These are phyloP conservation scores for Drosophila prostipennis DNA, from an alignment of 2,888 invertebrate species.

Conservation along the genomic window DNA sequence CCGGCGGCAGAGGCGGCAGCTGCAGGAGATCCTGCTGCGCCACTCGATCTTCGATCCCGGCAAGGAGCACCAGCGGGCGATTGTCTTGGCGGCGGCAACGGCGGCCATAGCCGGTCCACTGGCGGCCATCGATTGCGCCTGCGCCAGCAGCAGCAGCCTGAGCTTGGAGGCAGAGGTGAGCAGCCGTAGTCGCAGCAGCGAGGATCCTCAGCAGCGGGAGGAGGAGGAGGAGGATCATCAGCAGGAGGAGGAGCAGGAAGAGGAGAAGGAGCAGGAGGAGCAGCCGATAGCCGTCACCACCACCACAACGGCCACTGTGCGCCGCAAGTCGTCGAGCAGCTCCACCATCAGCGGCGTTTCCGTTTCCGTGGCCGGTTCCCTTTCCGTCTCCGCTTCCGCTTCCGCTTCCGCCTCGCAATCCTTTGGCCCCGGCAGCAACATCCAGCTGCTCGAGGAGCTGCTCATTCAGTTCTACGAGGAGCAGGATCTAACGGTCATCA, in stretches of 20 bases:
- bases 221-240: neutral
- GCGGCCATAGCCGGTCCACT: slow-evolving; percentile 58
- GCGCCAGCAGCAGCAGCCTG: slow-evolving; percentile 29
- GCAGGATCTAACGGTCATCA: slow-evolving; percentile 81
- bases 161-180: slow-evolving; percentile 49
- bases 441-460: slow-evolving; percentile 82
- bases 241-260: neutral
- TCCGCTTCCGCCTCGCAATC: slow-evolving; percentile 45
- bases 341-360: slow-evolving; percentile 50
- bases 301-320: slow-evolving; percentile 56
- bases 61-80: slow-evolving; percentile 57
- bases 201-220: neutral
- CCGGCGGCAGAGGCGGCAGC: slow-evolving; percentile 79
- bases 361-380: too few species aligned
- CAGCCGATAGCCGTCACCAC: slow-evolving; percentile 33
- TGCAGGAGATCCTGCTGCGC: slow-evolving; percentile 79
- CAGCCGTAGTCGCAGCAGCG: slow-evolving; percentile 41
- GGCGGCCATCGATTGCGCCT: slow-evolving; percentile 38
- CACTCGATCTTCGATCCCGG: slow-evolving; percentile 78
- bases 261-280: slow-evolving; percentile 2
- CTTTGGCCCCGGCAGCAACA: slow-evolving; percentile 32
- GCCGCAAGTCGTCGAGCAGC: slow-evolving; percentile 75
- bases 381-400: too few species aligned
- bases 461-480: slow-evolving; percentile 84
- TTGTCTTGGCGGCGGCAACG: slow-evolving; percentile 67